A percentile compares a stretch with the other conserved stretches of the same genome.
Conservation (phyloP, 2,888 invertebrate genomes). For the Ophion obscuratus region DNA sequence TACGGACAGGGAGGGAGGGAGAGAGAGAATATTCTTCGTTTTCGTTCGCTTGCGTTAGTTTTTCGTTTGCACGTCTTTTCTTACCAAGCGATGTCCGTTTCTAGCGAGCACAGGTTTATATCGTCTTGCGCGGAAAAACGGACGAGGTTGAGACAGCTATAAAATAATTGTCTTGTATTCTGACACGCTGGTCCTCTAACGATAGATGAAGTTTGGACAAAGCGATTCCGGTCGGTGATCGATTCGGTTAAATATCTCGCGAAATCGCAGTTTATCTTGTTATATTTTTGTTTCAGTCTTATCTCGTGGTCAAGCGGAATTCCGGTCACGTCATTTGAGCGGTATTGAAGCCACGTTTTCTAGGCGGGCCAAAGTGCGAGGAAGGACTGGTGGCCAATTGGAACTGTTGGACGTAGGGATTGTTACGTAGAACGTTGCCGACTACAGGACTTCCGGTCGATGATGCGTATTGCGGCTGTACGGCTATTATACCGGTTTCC, state of each 20-base stretch:
- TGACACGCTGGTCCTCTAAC: neutral
- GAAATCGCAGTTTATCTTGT: neutral
- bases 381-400: constrained; percentile 75
- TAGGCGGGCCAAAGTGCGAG: constrained; percentile 72
- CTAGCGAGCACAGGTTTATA: too few species aligned
- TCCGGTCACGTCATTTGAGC: constrained; percentile 81
- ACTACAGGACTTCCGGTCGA: constrained; percentile 73
- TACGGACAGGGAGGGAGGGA: too few species aligned
- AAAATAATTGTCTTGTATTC: too few species aligned
- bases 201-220: neutral
- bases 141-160: too few species aligned
- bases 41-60: too few species aligned
- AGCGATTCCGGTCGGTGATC: too few species aligned
- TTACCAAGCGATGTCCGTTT: too few species aligned
- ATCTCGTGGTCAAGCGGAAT: constrained; percentile 77
- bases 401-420: constrained; percentile 80
- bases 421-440: constrained; percentile 74
- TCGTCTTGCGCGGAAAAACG: too few species aligned
- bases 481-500: constrained; percentile 78
- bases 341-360: constrained; percentile 78
- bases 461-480: constrained; percentile 74
- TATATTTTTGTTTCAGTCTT: constrained; percentile 77
- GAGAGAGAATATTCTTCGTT: too few species aligned
- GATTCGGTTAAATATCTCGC: too few species aligned
- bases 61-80: too few species aligned